Percentiles rank a stretch among this genome's conserved stretches.
These are phyloP conservation scores for Acronicta aceris DNA, from an alignment of 2,888 invertebrate species.

Conservation along the genomic window DNA sequence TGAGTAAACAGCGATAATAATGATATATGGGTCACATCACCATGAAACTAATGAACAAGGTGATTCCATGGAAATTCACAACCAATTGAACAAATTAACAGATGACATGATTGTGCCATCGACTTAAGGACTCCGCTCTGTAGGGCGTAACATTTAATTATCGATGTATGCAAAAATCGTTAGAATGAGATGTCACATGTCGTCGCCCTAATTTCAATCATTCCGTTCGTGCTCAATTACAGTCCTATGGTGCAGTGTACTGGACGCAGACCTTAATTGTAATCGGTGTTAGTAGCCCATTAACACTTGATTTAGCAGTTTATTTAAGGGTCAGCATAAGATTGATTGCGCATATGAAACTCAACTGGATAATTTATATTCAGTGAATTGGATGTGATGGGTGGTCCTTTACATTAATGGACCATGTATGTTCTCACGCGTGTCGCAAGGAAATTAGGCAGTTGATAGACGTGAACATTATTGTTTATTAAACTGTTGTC, in stretches of 20 bases:
- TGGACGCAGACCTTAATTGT: conserved; percentile 35
- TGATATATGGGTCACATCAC: conserved; percentile 71
- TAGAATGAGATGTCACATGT: no score
- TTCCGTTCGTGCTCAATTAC: neutral
- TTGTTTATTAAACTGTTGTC: neutral
- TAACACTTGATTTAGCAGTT: conserved; percentile 49
- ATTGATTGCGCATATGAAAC: conserved; percentile 46
- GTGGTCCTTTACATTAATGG: conserved; percentile 39
- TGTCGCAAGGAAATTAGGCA: conserved; percentile 13
- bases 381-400: conserved; percentile 31
- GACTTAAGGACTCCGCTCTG: conserved; percentile 22
- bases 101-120: conserved; percentile 49
- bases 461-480: neutral
- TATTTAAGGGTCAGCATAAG: conserved; percentile 44
- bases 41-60: conserved; percentile 49
- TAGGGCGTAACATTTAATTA: no score
- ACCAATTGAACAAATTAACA: conserved; percentile 65
- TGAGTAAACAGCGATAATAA: conserved; percentile 66
- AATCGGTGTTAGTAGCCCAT: conserved; percentile 49
- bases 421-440: conserved; percentile 18
- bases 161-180: no score
- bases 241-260: neutral
- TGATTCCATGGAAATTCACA: conserved; percentile 55
- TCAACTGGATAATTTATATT: conserved; percentile 43
- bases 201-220: no score